A percentile compares a stretch with the other conserved stretches of the same genome.
phyloP scores from a whole-genome alignment of 2,888 invertebrate genomes.

The Hypomecis punctinalis region DNA sequence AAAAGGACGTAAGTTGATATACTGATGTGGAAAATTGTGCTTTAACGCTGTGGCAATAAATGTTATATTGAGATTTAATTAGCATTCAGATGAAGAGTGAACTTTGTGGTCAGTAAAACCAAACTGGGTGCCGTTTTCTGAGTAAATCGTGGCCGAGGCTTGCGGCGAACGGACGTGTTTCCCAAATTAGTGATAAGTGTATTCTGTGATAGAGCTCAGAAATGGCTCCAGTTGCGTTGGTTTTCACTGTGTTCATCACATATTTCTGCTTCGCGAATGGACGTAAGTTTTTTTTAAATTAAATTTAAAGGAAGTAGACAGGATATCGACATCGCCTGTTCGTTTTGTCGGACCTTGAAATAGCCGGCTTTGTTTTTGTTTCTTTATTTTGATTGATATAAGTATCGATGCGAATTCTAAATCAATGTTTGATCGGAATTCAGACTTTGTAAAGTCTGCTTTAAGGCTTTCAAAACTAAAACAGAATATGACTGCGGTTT shows the following conservation, averaged over 20 bases:
- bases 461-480: not conserved
- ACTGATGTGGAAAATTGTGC: constrained; percentile 2
- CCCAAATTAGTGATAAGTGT: constrained; percentile 18
- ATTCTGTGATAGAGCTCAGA: constrained; percentile 15
- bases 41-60: not conserved
- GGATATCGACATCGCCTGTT: constrained; percentile 1
- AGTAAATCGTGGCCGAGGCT: constrained; percentile 8
- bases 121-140: constrained; percentile 8
- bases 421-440: not conserved
- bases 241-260: constrained; percentile 39
- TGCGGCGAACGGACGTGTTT: constrained; percentile 17
- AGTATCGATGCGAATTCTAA: constrained; percentile 5
- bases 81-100: constrained; percentile 2
- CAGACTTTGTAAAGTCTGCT: not conserved
- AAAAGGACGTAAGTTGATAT: constrained; percentile 6
- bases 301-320: too few relatives aligned
- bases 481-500: too few relatives aligned
- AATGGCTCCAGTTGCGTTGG: constrained; percentile 38
- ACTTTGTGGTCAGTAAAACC: constrained; percentile 18
- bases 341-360: constrained; percentile 6
- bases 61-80: not conserved
- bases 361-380: constrained; percentile 22
- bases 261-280: constrained; percentile 46
- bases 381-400: constrained; percentile 11
- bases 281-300: constrained; percentile 49